Percentiles rank a stretch among this genome's conserved stretches.
These are phyloP conservation scores for Dinocampus coccinellae DNA, from an alignment of 2,888 invertebrate genomes.

Conservation along the genomic window DNA sequence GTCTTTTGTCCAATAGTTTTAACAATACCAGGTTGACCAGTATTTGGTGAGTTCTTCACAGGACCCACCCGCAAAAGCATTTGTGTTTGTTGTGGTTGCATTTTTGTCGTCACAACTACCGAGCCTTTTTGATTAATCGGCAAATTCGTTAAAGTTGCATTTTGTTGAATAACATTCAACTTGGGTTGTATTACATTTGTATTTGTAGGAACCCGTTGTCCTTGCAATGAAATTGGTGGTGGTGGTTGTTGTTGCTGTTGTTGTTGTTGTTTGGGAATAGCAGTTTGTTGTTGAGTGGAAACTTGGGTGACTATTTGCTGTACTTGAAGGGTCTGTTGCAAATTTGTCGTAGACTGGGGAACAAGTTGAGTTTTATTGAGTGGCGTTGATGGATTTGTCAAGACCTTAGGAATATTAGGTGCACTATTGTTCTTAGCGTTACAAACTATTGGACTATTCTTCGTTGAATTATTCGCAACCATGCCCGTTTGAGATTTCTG, in stretches of 20 bases:
- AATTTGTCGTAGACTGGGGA: conserved; percentile 7
- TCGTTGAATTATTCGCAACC: conserved; percentile 40
- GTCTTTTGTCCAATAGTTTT: conserved; percentile 54
- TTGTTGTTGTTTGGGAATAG: conserved; percentile 41
- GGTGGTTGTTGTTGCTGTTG: too few species aligned
- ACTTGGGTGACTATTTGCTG: conserved; percentile 28
- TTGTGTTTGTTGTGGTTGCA: conserved; percentile 48
- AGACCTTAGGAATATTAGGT: conserved; percentile 57
- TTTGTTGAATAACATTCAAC: conserved; percentile 23
- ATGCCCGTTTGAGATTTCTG: conserved; percentile 52
- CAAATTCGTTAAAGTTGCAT: conserved; percentile 13
- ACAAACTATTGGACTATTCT: conserved; percentile 35
- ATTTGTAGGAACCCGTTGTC: neutral
- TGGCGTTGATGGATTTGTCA: conserved; percentile 25
- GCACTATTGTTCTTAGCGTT: conserved; percentile 58
- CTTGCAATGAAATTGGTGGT: conserved; percentile 43
- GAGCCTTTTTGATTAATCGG: conserved; percentile 26
- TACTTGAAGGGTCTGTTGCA: conserved; percentile 13
- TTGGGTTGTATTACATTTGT: conserved; percentile 19
- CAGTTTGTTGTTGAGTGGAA: conserved; percentile 5
- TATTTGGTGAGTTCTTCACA: conserved; percentile 51
- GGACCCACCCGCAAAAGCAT: conserved; percentile 60
- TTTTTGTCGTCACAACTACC: conserved; percentile 23
- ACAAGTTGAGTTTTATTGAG: conserved; percentile 20
- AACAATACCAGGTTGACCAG: conserved; percentile 46